Conservation (phyloP, 2,888 invertebrate species). For the Polyploca ridens region DNA sequence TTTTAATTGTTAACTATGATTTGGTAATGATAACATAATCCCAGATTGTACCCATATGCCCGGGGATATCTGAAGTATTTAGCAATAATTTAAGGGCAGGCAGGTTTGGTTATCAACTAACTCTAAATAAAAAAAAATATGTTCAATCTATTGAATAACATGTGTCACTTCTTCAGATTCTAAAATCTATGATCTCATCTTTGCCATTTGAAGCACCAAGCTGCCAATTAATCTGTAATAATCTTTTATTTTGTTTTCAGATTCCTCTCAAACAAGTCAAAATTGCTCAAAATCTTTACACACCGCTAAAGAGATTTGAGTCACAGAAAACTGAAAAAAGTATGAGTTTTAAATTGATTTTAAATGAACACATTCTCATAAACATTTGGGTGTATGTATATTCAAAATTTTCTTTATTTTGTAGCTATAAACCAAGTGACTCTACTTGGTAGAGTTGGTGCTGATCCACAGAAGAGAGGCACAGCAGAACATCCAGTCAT, state of each 20-base stretch:
- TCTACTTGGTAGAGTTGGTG: conserved; percentile 93
- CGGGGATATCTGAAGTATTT: no score
- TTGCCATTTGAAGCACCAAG: no score
- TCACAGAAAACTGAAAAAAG: conserved; percentile 73
- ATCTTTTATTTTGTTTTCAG: conserved; percentile 34
- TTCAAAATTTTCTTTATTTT: conserved; percentile 29
- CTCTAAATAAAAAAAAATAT: no score
- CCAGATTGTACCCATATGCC: no score
- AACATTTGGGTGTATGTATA: not conserved
- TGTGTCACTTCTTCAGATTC: no score
- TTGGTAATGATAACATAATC: no score
- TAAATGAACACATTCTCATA: not conserved
- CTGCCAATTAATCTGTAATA: no score
- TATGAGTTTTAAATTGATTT: conserved; percentile 38
- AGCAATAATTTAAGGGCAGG: no score
- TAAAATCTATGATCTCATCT: no score
- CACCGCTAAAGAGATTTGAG: conserved; percentile 43
- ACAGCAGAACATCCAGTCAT: conserved; percentile 92
- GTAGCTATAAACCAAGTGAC: conserved; percentile 92
- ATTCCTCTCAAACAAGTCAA: conserved; percentile 38
- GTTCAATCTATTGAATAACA: no score
- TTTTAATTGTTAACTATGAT: no score
- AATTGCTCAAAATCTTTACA: conserved; percentile 41
- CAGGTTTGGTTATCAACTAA: no score
- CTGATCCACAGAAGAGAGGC: conserved; percentile 94